Evolutionary conservation across 2,888 invertebrate genomes (phyloP).

Genomic region (Diogma glabrata): DNA sequence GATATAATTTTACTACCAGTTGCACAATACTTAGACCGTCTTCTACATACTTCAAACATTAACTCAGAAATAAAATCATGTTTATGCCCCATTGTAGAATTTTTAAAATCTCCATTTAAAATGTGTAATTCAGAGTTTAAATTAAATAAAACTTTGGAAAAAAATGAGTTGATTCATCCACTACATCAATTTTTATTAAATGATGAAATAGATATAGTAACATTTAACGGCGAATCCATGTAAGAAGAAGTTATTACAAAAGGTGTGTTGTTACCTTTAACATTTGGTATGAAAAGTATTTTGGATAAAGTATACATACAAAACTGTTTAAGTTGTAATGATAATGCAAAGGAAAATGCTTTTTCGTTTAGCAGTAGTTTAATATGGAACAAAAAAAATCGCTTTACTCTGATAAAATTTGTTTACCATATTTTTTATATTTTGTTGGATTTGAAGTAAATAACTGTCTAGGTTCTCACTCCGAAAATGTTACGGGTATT

Average conservation of each 20-base stretch:
- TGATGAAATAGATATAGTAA: conserved; percentile 6
- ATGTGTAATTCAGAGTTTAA: conserved; percentile 3
- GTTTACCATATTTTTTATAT: conserved; percentile 20
- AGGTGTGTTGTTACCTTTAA: conserved; percentile 2
- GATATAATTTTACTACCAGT: background rate
- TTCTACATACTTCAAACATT: background rate
- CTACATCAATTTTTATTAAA: conserved; percentile 4
- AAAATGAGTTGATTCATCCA: background rate
- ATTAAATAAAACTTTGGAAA: background rate
- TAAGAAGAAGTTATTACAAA: conserved; percentile 8
- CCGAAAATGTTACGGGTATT: conserved; percentile 18
- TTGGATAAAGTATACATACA: conserved; percentile 1
- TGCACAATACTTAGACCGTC: background rate
- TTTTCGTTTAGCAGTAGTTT: background rate
- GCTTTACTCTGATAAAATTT: conserved; percentile 8
- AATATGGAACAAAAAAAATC: background rate
- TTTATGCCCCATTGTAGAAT: conserved; percentile 1
- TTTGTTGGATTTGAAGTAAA: conserved; percentile 23
- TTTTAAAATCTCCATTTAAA: conserved; percentile 7
- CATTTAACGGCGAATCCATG: background rate
- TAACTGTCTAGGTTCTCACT: conserved; percentile 21
- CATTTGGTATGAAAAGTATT: conserved; percentile 7
- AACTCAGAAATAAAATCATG: background rate
- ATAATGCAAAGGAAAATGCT: background rate
- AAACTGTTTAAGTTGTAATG: background rate